Evolutionary conservation across 37 sponge, comb jelly and placozoan species (phyloP).

Genomic region (Ianthella basta): DNA sequence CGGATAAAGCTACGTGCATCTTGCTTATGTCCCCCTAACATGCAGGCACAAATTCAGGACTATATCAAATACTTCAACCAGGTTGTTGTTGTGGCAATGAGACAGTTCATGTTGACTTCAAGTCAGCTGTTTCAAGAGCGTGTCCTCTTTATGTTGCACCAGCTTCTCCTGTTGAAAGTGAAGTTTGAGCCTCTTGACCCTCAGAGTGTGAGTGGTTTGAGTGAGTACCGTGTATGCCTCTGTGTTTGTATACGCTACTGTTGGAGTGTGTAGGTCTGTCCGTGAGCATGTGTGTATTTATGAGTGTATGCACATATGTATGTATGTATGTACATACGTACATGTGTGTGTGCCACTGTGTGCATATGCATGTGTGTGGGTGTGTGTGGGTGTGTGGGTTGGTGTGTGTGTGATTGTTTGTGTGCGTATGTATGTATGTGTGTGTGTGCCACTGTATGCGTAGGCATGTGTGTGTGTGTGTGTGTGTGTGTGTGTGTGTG

Average conservation of each 20-base stretch:
- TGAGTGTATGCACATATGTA: neutral
- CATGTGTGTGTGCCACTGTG: neutral
- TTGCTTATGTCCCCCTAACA: too few relatives aligned
- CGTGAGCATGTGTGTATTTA: neutral
- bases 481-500: too few relatives aligned
- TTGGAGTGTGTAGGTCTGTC: too few relatives aligned
- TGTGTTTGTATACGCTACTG: neutral
- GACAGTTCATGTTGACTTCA: conserved; percentile 59
- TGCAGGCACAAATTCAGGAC: conserved; percentile 73
- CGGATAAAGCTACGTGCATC: too few relatives aligned
- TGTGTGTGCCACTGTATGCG: too few relatives aligned
- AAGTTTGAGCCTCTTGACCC: conserved; percentile 8
- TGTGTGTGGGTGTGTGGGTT: too few relatives aligned
- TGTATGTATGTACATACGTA: neutral
- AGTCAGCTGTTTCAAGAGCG: conserved; percentile 68
- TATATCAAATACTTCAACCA: conserved; percentile 83
- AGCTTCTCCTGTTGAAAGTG: conserved; percentile 81
- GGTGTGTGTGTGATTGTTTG: too few relatives aligned
- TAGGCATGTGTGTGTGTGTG: too few relatives aligned
- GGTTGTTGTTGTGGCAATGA: conserved; percentile 65
- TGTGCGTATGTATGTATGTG: too few relatives aligned
- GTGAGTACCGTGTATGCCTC: neutral
- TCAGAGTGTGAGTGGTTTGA: neutral
- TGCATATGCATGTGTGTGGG: too few relatives aligned
- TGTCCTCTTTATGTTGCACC: conserved; percentile 74